A percentile compares a stretch with the other conserved stretches of the same genome.
Conservation (phyloP, 1,140 invertebrate species). For the Nasonia vitripennis region DNA sequence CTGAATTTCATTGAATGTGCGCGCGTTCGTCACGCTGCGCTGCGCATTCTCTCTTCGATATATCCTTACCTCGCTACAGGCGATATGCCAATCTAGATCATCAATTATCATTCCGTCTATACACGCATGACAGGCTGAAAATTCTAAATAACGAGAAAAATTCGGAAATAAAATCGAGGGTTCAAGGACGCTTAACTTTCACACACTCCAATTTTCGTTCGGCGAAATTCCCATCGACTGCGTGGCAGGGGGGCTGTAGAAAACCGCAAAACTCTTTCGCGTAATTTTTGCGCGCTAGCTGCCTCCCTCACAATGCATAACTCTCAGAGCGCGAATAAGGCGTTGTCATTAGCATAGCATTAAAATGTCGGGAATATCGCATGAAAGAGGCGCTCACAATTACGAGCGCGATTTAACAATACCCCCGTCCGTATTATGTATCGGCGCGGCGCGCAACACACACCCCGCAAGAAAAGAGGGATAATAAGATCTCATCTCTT, state of each 20-base stretch:
- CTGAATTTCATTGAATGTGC: slow-evolving; percentile 5
- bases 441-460: neutral
- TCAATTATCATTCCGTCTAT: neutral
- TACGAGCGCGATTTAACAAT: neutral
- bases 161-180: neutral
- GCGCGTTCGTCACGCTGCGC: neutral
- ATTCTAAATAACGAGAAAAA: neutral
- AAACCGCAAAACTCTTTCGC: slow-evolving; percentile 16
- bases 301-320: neutral
- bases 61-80: neutral
- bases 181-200: neutral
- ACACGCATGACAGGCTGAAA: neutral
- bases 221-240: neutral
- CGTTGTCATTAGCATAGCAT: slow-evolving; percentile 35
- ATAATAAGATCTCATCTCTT: slow-evolving; percentile 41
- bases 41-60: neutral
- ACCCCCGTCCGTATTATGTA: neutral
- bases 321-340: neutral
- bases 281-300: neutral
- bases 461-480: neutral
- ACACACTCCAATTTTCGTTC: neutral
- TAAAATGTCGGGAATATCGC: neutral
- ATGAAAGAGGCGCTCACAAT: neutral
- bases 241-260: neutral
- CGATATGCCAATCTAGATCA: neutral